These are phyloP conservation scores for Watsonalla cultraria DNA, from an alignment of 2,888 invertebrate species.

Conservation along the genomic window DNA sequence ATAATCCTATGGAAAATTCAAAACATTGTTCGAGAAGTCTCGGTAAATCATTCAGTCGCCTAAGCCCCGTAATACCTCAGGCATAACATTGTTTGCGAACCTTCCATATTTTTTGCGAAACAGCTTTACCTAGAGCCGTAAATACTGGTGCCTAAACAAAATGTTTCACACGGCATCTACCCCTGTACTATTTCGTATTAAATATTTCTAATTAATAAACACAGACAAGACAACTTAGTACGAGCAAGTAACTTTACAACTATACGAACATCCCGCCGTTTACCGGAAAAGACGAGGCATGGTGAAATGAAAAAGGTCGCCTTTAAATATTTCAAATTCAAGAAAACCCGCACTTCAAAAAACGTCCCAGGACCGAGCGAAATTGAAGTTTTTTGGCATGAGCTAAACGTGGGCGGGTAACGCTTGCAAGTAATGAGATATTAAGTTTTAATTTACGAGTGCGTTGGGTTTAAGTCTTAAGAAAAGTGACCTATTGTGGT, in stretches of 20 bases:
- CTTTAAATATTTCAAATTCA: slow-evolving; percentile 3
- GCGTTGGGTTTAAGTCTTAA: slow-evolving; percentile 65
- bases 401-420: slow-evolving; percentile 45
- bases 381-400: slow-evolving; percentile 55
- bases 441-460: slow-evolving; percentile 74
- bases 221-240: neutral
- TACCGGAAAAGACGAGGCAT: neutral
- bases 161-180: no score
- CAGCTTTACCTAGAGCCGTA: no score
- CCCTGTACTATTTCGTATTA: no score
- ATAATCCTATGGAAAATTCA: no score
- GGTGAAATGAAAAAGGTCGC: neutral
- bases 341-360: slow-evolving; percentile 5
- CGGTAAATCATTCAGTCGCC: no score
- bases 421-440: slow-evolving; percentile 74
- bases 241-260: neutral
- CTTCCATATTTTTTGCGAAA: no score
- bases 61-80: no score
- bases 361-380: slow-evolving; percentile 29
- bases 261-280: neutral
- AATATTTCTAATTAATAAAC: no score
- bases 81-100: no score
- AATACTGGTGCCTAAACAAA: no score
- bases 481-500: slow-evolving; percentile 74
- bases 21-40: no score